Conservation (phyloP, 2,888 invertebrate species). For the Colletes collaris region DNA sequence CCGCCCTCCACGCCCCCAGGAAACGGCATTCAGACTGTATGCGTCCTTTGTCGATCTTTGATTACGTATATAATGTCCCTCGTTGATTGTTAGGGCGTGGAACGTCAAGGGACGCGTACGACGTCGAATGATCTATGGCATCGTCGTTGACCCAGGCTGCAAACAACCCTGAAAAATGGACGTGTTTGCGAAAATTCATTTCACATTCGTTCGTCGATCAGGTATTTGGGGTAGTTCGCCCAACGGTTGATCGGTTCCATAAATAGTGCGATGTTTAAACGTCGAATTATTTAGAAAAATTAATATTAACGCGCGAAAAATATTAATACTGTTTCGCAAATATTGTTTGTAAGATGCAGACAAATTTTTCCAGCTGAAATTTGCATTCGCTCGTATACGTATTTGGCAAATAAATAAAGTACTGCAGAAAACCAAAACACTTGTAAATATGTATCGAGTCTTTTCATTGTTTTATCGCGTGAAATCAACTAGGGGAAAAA, state of each 20-base stretch:
- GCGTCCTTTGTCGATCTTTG: slow-evolving; percentile 68
- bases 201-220: slow-evolving; percentile 12
- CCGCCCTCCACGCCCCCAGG: slow-evolving; percentile 69
- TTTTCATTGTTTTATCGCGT: slow-evolving; percentile 21
- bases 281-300: too few relatives aligned
- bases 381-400: slow-evolving; percentile 18
- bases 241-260: too few relatives aligned
- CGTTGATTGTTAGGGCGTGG: slow-evolving; percentile 73
- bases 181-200: slow-evolving; percentile 35
- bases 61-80: slow-evolving; percentile 69
- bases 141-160: slow-evolving; percentile 13
- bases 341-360: slow-evolving; percentile 25
- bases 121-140: slow-evolving; percentile 50
- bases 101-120: slow-evolving; percentile 39
- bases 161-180: slow-evolving; percentile 18
- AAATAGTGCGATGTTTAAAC: too few relatives aligned
- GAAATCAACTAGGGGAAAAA: slow-evolving; percentile 29
- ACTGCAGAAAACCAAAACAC: slow-evolving; percentile 20
- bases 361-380: slow-evolving; percentile 11
- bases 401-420: slow-evolving; percentile 36
- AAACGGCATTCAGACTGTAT: slow-evolving; percentile 70
- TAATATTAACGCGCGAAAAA: neutral
- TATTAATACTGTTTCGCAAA: neutral
- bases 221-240: too few relatives aligned
- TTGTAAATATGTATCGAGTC: slow-evolving; percentile 31